These are phyloP conservation scores for Zalophus californianus DNA, from an alignment of 2,797 vertebrate species.

Conservation along the genomic window DNA sequence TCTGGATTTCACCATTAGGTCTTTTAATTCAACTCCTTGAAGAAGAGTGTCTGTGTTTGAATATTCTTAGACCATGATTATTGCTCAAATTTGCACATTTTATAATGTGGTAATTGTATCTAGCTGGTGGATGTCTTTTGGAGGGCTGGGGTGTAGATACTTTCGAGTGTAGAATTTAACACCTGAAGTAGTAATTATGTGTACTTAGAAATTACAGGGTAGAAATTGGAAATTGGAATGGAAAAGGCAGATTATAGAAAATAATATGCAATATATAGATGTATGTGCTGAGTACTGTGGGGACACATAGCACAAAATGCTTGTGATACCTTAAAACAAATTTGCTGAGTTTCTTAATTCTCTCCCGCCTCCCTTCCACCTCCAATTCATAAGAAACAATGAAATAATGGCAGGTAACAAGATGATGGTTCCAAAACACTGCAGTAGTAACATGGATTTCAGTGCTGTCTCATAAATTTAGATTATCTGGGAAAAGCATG, in stretches of 20 bases:
- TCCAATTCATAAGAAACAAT: constrained; percentile 71
- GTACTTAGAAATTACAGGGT: constrained; percentile 85
- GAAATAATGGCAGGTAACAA: constrained; percentile 43
- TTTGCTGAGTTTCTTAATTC: constrained; percentile 75
- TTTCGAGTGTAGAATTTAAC: constrained; percentile 79
- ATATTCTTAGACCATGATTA: constrained; percentile 73
- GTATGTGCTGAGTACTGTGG: constrained; percentile 67
- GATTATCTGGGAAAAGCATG: not conserved
- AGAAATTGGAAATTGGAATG: constrained; percentile 77
- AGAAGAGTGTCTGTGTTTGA: constrained; percentile 61
- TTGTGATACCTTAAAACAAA: constrained; percentile 69
- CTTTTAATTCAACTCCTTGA: constrained; percentile 56
- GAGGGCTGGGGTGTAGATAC: constrained; percentile 79
- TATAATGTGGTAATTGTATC: constrained; percentile 83
- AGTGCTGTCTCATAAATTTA: not conserved
- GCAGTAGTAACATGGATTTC: constrained; percentile 42
- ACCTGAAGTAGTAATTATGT: constrained; percentile 85
- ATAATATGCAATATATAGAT: constrained; percentile 77
- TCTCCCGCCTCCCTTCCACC: constrained; percentile 54
- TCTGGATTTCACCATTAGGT: constrained; percentile 13
- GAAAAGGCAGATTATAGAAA: constrained; percentile 82
- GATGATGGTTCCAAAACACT: not conserved
- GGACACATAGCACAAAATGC: constrained; percentile 71
- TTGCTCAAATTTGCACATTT: constrained; percentile 81
- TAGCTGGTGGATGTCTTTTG: constrained; percentile 81